Conservation (phyloP, 2,797 vertebrate genomes). For the Platalea minor region DNA sequence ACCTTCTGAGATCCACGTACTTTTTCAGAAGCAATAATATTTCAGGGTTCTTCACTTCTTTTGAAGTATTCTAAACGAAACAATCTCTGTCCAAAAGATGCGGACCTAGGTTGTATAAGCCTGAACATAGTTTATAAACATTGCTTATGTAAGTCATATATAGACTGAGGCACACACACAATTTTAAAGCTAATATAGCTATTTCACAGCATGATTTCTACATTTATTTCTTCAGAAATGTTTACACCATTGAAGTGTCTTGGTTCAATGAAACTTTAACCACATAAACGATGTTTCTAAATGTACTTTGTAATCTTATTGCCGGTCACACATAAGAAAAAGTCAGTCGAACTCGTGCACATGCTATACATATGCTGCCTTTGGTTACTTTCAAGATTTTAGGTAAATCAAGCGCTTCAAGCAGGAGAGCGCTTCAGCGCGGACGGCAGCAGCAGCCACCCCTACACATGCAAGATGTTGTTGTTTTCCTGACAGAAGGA, state of each 20-base stretch:
- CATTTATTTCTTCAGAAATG: neutral
- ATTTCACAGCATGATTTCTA: neutral
- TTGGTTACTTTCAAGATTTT: too few species aligned
- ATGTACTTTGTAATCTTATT: neutral
- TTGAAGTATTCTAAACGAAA: neutral
- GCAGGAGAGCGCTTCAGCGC: neutral
- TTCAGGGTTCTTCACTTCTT: neutral
- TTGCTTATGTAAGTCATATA: neutral
- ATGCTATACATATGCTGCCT: accelerated
- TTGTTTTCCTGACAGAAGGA: neutral
- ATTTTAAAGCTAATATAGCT: neutral
- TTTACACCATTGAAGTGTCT: neutral
- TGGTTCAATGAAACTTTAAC: neutral
- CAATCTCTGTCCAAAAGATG: neutral
- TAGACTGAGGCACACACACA: accelerated
- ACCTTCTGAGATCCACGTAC: neutral
- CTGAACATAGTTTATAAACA: neutral
- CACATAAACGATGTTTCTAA: neutral
- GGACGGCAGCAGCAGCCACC: neutral
- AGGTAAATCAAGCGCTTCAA: neutral
- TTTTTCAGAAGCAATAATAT: neutral
- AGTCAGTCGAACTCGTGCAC: neutral
- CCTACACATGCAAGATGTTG: accelerated
- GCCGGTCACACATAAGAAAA: neutral
- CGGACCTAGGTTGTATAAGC: neutral